phyloP scores from a whole-genome alignment of 2,888 invertebrate species.

The Ichneumoninae sp. region DNA sequence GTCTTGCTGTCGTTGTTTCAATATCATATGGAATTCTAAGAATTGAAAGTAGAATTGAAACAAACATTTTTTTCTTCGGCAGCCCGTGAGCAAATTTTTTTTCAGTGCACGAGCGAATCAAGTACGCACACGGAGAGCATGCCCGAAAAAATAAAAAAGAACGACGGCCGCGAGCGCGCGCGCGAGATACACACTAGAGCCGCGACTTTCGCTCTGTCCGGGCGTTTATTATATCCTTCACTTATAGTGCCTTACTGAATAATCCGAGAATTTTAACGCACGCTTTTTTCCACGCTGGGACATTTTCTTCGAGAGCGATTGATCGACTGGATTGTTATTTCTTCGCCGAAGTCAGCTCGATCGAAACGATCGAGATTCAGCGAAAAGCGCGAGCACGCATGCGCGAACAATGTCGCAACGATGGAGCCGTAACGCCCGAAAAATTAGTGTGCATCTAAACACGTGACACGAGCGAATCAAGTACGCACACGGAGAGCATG shows the following conservation, averaged over 20 bases:
- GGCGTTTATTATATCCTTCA: slow-evolving; percentile 63
- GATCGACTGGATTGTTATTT: slow-evolving; percentile 41
- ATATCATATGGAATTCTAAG: too few species aligned
- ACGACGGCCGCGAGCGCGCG: slow-evolving; percentile 13
- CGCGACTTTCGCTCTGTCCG: slow-evolving; percentile 60
- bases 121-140: too few species aligned
- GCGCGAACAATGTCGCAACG: slow-evolving; percentile 50
- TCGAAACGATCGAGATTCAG: background rate
- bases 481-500: slow-evolving; percentile 3
- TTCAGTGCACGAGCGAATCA: too few species aligned
- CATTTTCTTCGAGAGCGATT: slow-evolving; percentile 21
- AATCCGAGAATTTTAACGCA: slow-evolving; percentile 63
- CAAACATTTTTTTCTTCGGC: too few species aligned
- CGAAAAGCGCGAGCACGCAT: background rate
- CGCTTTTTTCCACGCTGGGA: slow-evolving; percentile 53
- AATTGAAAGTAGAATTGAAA: too few species aligned
- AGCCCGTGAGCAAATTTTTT: too few species aligned
- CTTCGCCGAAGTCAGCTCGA: slow-evolving; percentile 4
- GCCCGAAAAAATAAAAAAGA: background rate
- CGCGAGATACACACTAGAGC: slow-evolving; percentile 17
- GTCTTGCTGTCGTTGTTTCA: too few species aligned
- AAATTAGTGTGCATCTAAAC: slow-evolving; percentile 72
- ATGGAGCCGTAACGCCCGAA: slow-evolving; percentile 78
- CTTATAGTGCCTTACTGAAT: slow-evolving; percentile 57
- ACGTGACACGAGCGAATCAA: slow-evolving; percentile 28